Percentiles rank a stretch among this genome's conserved stretches.
phyloP scores from a whole-genome alignment of 1,140 invertebrate genomes.

The Metaphire vulgaris region DNA sequence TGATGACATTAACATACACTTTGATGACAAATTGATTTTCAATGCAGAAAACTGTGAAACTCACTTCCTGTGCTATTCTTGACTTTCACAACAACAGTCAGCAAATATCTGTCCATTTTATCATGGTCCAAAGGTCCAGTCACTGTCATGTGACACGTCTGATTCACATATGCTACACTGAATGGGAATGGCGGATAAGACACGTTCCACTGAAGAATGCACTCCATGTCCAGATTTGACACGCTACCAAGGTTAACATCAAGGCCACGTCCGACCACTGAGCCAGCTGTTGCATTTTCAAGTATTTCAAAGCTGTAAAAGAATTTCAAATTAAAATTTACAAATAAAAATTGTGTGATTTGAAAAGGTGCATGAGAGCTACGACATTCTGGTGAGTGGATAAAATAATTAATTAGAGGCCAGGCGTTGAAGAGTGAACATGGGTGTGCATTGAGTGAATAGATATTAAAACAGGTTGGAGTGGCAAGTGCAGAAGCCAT shows the following conservation, averaged over 20 bases:
- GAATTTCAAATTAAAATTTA: too few relatives aligned
- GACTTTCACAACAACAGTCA: not conserved
- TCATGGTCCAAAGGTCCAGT: not conserved
- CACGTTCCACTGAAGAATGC: not conserved
- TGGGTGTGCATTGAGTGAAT: too few relatives aligned
- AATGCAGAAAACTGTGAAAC: too few relatives aligned
- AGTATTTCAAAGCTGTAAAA: not conserved
- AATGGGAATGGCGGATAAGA: not conserved
- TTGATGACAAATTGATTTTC: too few relatives aligned
- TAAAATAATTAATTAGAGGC: too few relatives aligned
- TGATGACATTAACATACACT: too few relatives aligned
- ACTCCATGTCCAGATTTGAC: not conserved
- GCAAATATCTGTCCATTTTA: not conserved
- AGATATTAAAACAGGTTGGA: too few relatives aligned
- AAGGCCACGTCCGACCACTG: not conserved
- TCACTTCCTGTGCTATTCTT: not conserved
- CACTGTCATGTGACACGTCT: not conserved
- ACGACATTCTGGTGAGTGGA: too few relatives aligned
- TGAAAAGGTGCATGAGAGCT: too few relatives aligned
- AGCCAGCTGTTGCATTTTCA: not conserved
- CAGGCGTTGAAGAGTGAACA: too few relatives aligned
- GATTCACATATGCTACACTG: not conserved
- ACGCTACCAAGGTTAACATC: not conserved
- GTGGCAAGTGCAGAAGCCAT: too few relatives aligned
- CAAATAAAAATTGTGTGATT: too few relatives aligned